Base-by-base conservation (phyloP, 2,888 invertebrate genomes). In the Tetragonisca angustula region DNA sequence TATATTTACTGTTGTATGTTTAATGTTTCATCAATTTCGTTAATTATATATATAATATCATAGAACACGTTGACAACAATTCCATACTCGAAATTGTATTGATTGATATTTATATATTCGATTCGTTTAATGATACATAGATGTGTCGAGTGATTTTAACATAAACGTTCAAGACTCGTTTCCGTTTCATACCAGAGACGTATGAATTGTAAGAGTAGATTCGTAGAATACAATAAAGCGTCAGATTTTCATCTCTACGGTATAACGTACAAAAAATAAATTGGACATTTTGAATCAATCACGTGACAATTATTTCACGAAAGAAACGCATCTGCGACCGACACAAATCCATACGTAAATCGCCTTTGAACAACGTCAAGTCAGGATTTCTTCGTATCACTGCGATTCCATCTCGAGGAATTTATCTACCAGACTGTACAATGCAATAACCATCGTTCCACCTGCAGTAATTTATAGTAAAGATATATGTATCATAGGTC, bases 361-460 rank as follows among this genome's bases (percentile, higher is more conserved):
- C 52, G 21, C 0, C 3, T 61, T 61, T n/a, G n/a, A 61, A 61
- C 17, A 36, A 13, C n/a, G 27, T 62, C 11, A 2, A 27, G 1
- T 43, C 61, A 69, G 62, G 49, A 62, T 65, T 56, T 43, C 52
- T 15, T 15, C 67, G 36, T 67, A 69, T 74, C 70, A 70, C 73
- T 54, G 72, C 52, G 72, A 85, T 84, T 74, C 69, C 68, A 62
- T 54, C 32, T 75, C 2, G 15, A 83, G 79, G 76, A 83, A 85
- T 79, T 74, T 79, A 62, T 43, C 64, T 62, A 32, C 19, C 59
- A 70, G 65, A 27, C 72, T 32, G 9, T 54, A 76, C 65, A 85
- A 85, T 74, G 70, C 74, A 74, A 85, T 79, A 79, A 71, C 67
- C 32, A 43, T 62, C 65, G 24, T 72, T 59, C 59, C 61, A 73